Percentiles rank a stretch among this genome's conserved stretches.
phyloP scores from a whole-genome alignment of 2,113 vertebrate genomes.

The Bufo bufo region DNA sequence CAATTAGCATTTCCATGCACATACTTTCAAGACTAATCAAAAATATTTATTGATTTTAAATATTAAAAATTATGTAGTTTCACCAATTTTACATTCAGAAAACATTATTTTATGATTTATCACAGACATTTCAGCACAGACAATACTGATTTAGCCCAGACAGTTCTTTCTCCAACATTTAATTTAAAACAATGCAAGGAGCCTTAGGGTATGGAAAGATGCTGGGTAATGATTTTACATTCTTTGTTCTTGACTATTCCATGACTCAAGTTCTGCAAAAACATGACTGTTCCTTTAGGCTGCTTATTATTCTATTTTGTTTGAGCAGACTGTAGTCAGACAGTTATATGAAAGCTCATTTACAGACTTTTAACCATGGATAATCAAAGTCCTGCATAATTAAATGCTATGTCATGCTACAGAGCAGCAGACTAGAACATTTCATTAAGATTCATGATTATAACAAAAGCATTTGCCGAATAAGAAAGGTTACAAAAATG shows the following conservation, averaged over 20 bases:
- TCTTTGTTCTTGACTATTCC: constrained; percentile 15
- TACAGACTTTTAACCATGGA: constrained; percentile 42
- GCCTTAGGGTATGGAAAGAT: constrained; percentile 20
- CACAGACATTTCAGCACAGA: background rate
- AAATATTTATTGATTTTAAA: too few species aligned
- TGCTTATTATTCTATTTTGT: constrained; percentile 43
- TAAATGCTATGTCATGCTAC: constrained; percentile 54
- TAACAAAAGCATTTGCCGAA: constrained; percentile 48
- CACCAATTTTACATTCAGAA: background rate
- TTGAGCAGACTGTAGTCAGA: constrained; percentile 13
- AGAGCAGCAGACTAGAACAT: constrained; percentile 54
- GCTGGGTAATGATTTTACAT: constrained; percentile 26
- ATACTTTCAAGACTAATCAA: too few species aligned
- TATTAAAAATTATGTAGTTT: background rate
- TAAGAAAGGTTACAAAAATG: constrained; percentile 50
- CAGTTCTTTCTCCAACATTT: background rate
- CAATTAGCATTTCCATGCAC: too few species aligned
- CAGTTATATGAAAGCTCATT: constrained; percentile 50
- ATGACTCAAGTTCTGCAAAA: background rate
- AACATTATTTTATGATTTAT: background rate
- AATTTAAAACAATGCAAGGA: background rate
- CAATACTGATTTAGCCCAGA: constrained; percentile 1
- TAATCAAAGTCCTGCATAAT: constrained; percentile 53
- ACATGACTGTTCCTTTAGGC: constrained; percentile 24
- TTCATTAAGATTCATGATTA: constrained; percentile 56